A percentile compares a stretch with the other conserved stretches of the same genome.
phyloP scores from a whole-genome alignment of 1,140 invertebrate species.

The Campoletis sonorensis region DNA sequence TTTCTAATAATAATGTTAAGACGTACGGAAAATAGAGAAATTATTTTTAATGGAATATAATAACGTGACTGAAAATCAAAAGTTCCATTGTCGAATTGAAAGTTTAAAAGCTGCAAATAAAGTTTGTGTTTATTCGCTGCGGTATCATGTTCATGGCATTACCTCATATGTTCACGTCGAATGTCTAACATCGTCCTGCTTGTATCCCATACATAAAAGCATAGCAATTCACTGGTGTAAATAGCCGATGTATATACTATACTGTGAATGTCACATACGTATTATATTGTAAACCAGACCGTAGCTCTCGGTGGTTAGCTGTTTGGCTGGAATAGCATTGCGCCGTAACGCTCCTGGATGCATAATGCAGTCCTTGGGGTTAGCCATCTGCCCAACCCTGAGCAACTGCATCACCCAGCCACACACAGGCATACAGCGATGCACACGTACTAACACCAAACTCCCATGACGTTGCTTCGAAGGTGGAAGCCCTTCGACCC shows the following conservation, averaged over 20 bases:
- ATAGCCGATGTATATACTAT: neutral
- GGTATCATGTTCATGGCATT: neutral
- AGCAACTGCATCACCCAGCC: neutral
- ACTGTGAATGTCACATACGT: constrained; percentile 12
- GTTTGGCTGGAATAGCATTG: constrained; percentile 37
- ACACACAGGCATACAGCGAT: neutral
- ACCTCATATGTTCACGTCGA: neutral
- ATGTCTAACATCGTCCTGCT: neutral
- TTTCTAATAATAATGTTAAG: neutral
- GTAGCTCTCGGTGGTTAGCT: constrained; percentile 4
- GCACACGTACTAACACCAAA: neutral
- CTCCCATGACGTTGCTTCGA: constrained; percentile 2
- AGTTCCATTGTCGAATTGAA: too few species aligned
- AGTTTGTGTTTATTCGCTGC: neutral
- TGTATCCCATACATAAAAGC: neutral
- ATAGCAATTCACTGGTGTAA: neutral
- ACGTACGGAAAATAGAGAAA: neutral
- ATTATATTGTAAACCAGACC: constrained; percentile 19
- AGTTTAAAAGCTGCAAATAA: too few species aligned
- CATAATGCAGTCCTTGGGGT: constrained; percentile 67
- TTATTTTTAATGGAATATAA: neutral
- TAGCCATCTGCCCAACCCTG: constrained; percentile 39
- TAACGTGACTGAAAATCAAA: too few species aligned
- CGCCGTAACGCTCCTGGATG: constrained; percentile 57
- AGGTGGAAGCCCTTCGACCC: neutral